Percentiles rank a stretch among this genome's conserved stretches.
These are phyloP conservation scores for Drosophila yakuba DNA, from an alignment of 1,140 invertebrate genomes.

Conservation along the genomic window DNA sequence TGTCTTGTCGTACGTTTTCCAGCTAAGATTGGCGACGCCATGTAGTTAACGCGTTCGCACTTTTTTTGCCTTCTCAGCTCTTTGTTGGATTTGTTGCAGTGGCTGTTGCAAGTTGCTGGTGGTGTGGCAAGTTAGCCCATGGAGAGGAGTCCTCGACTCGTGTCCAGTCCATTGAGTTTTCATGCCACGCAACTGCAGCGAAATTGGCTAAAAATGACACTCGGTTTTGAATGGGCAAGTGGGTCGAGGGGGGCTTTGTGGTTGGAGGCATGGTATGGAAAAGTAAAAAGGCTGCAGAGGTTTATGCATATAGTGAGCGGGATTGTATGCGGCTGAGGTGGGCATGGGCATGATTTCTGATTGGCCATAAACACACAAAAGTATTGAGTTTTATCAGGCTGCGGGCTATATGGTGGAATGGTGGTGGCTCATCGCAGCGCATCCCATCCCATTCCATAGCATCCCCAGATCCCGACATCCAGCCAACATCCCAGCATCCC, in stretches of 20 bases:
- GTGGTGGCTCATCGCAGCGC: slow-evolving; percentile 10
- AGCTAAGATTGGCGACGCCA: slow-evolving; percentile 81
- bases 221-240: slow-evolving; percentile 62
- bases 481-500: no score
- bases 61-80: slow-evolving; percentile 56
- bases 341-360: slow-evolving; percentile 80
- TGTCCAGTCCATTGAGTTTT: slow-evolving; percentile 81
- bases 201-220: slow-evolving; percentile 82
- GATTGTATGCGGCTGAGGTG: slow-evolving; percentile 51
- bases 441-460: no score
- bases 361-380: slow-evolving; percentile 81
- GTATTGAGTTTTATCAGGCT: slow-evolving; percentile 80
- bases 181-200: slow-evolving; percentile 79
- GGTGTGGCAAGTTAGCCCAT: slow-evolving; percentile 43
- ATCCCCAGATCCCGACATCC: no score
- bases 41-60: slow-evolving; percentile 82
- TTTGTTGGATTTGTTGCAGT: slow-evolving; percentile 22
- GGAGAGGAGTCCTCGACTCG: slow-evolving; percentile 47
- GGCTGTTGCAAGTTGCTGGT: slow-evolving; percentile 3
- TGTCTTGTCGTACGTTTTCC: slow-evolving; percentile 81
- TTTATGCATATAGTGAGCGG: slow-evolving; percentile 61
- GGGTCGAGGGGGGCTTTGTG: background rate
- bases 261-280: background rate
- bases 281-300: slow-evolving; percentile 35
- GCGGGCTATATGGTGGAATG: slow-evolving; percentile 63